These are phyloP conservation scores for Uropetala carovei DNA, from an alignment of 2,888 invertebrate species.

Conservation along the genomic window DNA sequence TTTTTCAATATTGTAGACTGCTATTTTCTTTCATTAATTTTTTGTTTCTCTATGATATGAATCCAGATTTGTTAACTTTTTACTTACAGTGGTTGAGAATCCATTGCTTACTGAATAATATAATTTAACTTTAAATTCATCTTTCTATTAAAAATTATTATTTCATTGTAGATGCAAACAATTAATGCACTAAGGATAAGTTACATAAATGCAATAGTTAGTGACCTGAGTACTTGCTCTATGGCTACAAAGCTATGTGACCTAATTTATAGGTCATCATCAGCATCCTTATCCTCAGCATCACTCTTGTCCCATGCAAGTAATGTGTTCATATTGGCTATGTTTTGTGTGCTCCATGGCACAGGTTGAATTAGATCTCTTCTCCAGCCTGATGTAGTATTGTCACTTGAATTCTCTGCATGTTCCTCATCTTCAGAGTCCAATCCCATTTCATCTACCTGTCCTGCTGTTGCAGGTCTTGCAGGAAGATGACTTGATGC, in stretches of 20 bases:
- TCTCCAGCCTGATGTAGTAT: constrained; percentile 69
- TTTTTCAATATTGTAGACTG: too few species aligned
- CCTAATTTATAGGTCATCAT: background rate
- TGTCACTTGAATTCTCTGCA: constrained; percentile 76
- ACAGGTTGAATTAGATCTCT: constrained; percentile 18
- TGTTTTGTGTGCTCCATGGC: constrained; percentile 84
- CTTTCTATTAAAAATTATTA: too few species aligned
- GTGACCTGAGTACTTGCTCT: too few species aligned
- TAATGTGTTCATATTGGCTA: constrained; percentile 84
- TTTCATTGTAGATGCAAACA: too few species aligned
- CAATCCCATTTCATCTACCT: constrained; percentile 70
- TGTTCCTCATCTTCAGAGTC: constrained; percentile 76
- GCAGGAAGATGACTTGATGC: background rate
- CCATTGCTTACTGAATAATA: too few species aligned
- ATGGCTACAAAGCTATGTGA: background rate
- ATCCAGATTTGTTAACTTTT: too few species aligned
- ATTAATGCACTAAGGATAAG: too few species aligned
- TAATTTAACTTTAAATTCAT: too few species aligned
- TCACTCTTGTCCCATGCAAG: constrained; percentile 80
- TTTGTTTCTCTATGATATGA: too few species aligned
- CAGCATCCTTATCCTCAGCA: constrained; percentile 68
- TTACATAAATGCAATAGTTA: too few species aligned
- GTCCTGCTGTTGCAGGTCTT: constrained; percentile 57
- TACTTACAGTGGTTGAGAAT: too few species aligned
- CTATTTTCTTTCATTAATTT: too few species aligned